Conservation (phyloP, 2,888 invertebrate species). For the Eilema griseolum region DNA sequence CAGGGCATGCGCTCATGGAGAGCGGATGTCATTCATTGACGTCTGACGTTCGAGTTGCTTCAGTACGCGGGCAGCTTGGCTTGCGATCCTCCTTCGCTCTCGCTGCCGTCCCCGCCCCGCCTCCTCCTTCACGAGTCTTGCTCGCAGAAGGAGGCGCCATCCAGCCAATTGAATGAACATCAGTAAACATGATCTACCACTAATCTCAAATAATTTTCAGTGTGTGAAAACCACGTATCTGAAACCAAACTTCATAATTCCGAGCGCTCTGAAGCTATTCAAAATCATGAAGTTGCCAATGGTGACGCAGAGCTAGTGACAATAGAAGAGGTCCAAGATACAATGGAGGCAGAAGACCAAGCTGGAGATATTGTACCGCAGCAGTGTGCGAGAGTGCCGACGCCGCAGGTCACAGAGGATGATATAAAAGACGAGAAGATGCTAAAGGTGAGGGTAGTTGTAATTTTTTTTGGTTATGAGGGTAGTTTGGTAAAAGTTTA, state of each 20-base stretch:
- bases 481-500: background rate
- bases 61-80: no score
- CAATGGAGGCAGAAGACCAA: constrained; percentile 56
- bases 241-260: constrained; percentile 33
- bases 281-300: background rate
- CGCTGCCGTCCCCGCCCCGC: no score
- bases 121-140: no score
- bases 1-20: no score
- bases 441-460: constrained; percentile 67
- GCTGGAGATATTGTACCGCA: constrained; percentile 33
- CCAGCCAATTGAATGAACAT: no score
- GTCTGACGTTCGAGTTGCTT: no score
- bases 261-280: constrained; percentile 23
- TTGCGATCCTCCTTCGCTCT: no score
- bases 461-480: background rate
- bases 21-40: no score
- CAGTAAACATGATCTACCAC: no score
- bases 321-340: constrained; percentile 39
- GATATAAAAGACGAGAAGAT: constrained; percentile 71
- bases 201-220: constrained; percentile 7
- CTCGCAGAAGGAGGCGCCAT: no score
- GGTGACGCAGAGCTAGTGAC: constrained; percentile 21
- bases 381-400: constrained; percentile 59
- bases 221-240: constrained; percentile 10
- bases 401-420: constrained; percentile 54